Conservation (phyloP, 1,140 invertebrate species). For the Oedothorax gibbosus region DNA sequence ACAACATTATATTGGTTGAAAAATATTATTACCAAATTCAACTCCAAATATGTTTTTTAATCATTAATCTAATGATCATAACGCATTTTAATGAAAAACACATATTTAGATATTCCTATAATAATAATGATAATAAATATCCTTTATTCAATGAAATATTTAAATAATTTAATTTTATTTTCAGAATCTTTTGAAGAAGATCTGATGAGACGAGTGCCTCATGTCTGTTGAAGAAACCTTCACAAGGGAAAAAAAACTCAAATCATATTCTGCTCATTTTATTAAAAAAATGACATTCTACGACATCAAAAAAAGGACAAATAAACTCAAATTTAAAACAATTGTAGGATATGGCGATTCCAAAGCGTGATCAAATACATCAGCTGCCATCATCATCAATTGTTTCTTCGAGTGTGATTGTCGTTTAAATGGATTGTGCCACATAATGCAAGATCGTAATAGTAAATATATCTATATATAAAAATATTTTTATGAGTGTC, state of each 20-base stretch:
- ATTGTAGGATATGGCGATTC: not conserved
- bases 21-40: no score
- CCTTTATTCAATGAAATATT: not conserved
- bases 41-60: no score
- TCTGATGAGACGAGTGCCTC: slow-evolving; percentile 45
- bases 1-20: no score
- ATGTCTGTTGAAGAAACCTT: slow-evolving; percentile 37
- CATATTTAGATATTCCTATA: no score
- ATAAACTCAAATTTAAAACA: no score
- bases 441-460: slow-evolving; percentile 6
- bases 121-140: no score
- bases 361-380: not conserved
- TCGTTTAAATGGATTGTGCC: slow-evolving; percentile 22
- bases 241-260: not conserved
- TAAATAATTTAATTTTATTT: not conserved
- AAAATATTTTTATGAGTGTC: no score
- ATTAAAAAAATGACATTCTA: not conserved
- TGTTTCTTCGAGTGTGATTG: not conserved
- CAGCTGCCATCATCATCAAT: slow-evolving; percentile 1
- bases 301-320: no score
- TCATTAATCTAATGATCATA: no score
- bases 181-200: slow-evolving; percentile 50
- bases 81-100: no score
- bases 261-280: slow-evolving; percentile 22
- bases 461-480: no score